A percentile compares a stretch with the other conserved stretches of the same genome.
These are phyloP conservation scores for Chirona hameri DNA, from an alignment of 2,888 invertebrate genomes.

Conservation along the genomic window DNA sequence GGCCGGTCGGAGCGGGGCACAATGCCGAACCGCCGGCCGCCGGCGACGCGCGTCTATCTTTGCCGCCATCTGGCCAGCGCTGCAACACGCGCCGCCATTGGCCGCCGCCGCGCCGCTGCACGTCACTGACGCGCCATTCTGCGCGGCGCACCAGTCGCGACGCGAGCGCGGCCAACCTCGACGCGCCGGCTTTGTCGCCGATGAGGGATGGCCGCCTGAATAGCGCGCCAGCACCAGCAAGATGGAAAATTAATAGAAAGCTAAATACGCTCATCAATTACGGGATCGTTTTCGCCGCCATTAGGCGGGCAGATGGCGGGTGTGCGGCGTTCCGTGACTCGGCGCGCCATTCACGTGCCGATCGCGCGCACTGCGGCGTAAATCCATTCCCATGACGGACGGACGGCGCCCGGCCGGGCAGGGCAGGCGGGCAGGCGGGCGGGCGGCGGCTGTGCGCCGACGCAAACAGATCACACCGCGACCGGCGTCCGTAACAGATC, in stretches of 20 bases:
- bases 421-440: no score
- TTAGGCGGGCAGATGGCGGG: slow-evolving; percentile 22
- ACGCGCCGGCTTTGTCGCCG: slow-evolving; percentile 3
- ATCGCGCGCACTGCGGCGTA: neutral
- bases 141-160: neutral
- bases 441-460: neutral
- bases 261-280: slow-evolving; percentile 29
- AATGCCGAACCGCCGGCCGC: neutral
- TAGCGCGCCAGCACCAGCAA: slow-evolving; percentile 13
- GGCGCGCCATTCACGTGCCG: neutral
- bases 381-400: neutral
- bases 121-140: slow-evolving; percentile 1
- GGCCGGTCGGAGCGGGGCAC: neutral
- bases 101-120: slow-evolving; percentile 8
- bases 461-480: neutral
- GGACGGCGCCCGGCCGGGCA: neutral
- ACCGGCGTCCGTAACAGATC: no score
- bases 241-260: slow-evolving; percentile 29
- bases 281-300: slow-evolving; percentile 13
- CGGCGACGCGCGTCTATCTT: neutral
- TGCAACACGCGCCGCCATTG: slow-evolving; percentile 23
- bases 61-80: slow-evolving; percentile 2
- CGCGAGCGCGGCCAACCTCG: neutral
- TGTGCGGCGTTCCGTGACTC: slow-evolving; percentile 1
- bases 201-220: slow-evolving; percentile 13